These are phyloP conservation scores for Nesidiocoris tenuis DNA, from an alignment of 2,888 invertebrate species.

Conservation along the genomic window DNA sequence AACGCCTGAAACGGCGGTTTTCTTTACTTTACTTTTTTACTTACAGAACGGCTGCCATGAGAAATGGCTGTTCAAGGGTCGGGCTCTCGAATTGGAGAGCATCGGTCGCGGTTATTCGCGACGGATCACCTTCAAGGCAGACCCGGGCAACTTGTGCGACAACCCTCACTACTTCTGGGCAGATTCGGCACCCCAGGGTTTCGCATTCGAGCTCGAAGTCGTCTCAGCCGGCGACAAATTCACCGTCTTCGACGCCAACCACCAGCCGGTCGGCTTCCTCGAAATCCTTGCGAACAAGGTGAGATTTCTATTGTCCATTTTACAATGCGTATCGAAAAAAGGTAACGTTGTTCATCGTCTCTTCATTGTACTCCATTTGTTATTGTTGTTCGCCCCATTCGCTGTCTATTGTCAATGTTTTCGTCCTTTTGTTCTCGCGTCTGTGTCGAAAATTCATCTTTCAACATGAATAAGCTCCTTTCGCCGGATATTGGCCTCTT, in stretches of 20 bases:
- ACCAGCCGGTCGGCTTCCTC: conserved; percentile 66
- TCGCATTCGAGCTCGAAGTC: conserved; percentile 69
- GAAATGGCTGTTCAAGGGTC: conserved; percentile 62
- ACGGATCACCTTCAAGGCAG: conserved; percentile 68
- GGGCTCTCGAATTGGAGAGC: conserved; percentile 65
- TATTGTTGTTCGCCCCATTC: not conserved
- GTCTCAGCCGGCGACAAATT: conserved; percentile 70
- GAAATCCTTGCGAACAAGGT: conserved; percentile 69
- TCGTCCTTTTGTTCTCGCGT: not conserved
- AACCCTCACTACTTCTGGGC: conserved; percentile 77
- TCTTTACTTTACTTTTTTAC: no score
- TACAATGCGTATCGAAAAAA: not conserved
- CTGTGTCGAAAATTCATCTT: no score
- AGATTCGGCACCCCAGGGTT: conserved; percentile 72
- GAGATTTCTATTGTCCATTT: conserved; percentile 20
- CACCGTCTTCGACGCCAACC: conserved; percentile 68
- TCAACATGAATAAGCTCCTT: no score
- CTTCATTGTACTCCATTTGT: conserved; percentile 10
- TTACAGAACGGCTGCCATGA: conserved; percentile 49
- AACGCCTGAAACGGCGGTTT: no score
- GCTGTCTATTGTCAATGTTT: not conserved
- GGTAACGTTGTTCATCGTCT: conserved; percentile 26
- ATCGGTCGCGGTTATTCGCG: conserved; percentile 74
- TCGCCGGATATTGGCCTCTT: no score
- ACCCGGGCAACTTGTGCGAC: conserved; percentile 60